Base-by-base conservation (phyloP, 2,113 vertebrate genomes). In the Muscicapa adusta region DNA sequence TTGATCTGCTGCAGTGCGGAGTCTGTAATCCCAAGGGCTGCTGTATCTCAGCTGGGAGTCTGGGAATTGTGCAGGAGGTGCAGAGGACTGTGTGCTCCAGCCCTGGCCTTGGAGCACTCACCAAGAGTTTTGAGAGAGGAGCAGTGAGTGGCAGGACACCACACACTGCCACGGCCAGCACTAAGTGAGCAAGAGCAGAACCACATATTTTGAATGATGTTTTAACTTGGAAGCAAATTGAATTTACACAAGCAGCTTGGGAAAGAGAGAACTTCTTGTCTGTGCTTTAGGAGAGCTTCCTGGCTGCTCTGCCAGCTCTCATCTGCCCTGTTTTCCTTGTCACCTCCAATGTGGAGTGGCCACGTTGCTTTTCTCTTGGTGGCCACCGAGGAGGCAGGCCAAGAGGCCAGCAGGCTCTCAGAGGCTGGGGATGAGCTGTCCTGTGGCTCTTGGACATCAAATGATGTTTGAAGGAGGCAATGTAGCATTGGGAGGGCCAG, bases 1-100 rank as follows among this genome's bases (percentile, higher is more conserved):
- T 18, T 77, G 89, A 71, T 71, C 24, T 0, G 0, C 38, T 62
- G 76, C 2, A 5, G 4, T 0, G 0, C 29, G 47, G 53, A 9
- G 31, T 20, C 60, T 84, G 72, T 91, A 78, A 81, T 94, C 51
- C 77, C 10, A 0, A 6, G 31, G 50, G 29, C 36, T 76, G 62
- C 71, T 61, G n/a, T 0, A 0, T 66, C 72, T 61, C 68, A 38
- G 80, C 82, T 76, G 85, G 43, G 81, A 60, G 31, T 3, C 48
- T 33, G 71, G 0, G 6, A 50, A 25, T 13, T 24, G 40, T 8
- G 50, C 68, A 38, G 67, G 29, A 43, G 18, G 29, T 2, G 34
- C 34, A 12, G 29, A 17, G 72, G 51, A 3, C 61, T 48, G 4
- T 3, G 28, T 56, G 70, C 74, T 60, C 65, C 53, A 53, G 85